These are phyloP conservation scores for Mola mola DNA, from an alignment of 2,113 vertebrate genomes.

Conservation along the genomic window DNA sequence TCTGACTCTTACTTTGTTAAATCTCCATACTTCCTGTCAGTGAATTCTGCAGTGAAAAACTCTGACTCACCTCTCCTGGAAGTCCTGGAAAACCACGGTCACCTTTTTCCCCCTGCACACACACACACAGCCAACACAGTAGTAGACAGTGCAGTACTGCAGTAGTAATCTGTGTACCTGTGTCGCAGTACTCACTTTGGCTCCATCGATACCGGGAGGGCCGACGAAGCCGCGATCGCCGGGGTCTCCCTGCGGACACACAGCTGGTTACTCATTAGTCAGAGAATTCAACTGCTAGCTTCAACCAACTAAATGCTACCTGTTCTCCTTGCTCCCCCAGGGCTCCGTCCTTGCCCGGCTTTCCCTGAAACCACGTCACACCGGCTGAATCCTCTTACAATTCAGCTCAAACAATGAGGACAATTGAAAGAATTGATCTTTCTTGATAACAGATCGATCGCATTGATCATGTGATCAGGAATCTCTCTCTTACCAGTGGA, in stretches of 20 bases:
- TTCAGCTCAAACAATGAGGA: too few relatives aligned
- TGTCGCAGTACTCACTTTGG: constrained; percentile 48
- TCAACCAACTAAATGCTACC: constrained; percentile 49
- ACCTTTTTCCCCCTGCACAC: constrained; percentile 75
- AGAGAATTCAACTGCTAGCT: neutral
- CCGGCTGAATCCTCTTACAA: too few relatives aligned
- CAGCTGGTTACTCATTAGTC: too few relatives aligned
- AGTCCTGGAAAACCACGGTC: constrained; percentile 58
- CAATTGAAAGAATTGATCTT: too few relatives aligned
- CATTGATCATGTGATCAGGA: neutral
- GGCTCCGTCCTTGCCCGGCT: constrained; percentile 69
- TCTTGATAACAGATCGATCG: too few relatives aligned
- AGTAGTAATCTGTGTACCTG: too few relatives aligned
- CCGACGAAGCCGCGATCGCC: constrained; percentile 67
- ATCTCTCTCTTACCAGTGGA: constrained; percentile 56
- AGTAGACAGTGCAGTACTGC: neutral
- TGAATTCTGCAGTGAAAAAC: neutral
- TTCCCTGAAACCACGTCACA: constrained; percentile 71
- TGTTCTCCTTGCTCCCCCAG: constrained; percentile 60
- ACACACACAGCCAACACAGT: constrained; percentile 11
- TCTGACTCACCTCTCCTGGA: constrained; percentile 72
- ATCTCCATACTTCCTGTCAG: neutral
- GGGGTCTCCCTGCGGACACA: constrained; percentile 64
- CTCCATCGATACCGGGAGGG: constrained; percentile 64
- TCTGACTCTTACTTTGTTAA: neutral